These are phyloP conservation scores for Pimephales promelas DNA, from an alignment of 2,113 vertebrate species.

Conservation along the genomic window DNA sequence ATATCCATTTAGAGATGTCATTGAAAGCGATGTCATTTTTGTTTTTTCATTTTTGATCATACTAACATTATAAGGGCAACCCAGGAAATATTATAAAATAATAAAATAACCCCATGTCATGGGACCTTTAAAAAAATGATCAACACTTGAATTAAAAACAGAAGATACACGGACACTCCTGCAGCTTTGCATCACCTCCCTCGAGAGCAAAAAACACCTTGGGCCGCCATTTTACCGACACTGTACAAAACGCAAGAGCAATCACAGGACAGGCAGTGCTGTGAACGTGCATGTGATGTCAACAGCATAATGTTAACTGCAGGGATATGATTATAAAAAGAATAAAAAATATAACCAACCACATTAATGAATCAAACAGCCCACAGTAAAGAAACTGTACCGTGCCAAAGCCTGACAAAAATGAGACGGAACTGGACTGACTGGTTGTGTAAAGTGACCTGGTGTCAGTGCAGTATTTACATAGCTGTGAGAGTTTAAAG, in stretches of 20 bases:
- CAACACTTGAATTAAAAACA: neutral
- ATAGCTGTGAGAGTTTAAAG: constrained; percentile 40
- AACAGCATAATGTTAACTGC: neutral
- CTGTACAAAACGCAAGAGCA: neutral
- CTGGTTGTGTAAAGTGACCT: constrained; percentile 47
- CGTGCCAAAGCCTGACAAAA: neutral
- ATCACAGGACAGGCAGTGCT: neutral
- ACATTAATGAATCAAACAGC: neutral
- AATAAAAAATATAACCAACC: neutral
- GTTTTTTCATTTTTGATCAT: too few relatives aligned
- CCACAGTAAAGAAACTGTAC: neutral
- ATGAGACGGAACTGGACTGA: constrained; percentile 33
- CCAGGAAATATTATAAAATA: too few relatives aligned
- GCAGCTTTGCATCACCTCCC: neutral
- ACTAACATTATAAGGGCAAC: too few relatives aligned
- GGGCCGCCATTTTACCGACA: neutral
- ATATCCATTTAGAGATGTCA: too few relatives aligned
- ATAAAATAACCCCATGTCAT: too few relatives aligned
- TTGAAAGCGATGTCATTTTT: too few relatives aligned
- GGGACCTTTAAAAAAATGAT: neutral
- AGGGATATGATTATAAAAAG: neutral
- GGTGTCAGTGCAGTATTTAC: constrained; percentile 35
- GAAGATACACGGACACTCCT: neutral
- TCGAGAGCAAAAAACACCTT: neutral
- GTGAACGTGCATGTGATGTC: neutral